Evolutionary conservation across 2,888 invertebrate species (phyloP).

Genomic region (Sialis fuliginosa): DNA sequence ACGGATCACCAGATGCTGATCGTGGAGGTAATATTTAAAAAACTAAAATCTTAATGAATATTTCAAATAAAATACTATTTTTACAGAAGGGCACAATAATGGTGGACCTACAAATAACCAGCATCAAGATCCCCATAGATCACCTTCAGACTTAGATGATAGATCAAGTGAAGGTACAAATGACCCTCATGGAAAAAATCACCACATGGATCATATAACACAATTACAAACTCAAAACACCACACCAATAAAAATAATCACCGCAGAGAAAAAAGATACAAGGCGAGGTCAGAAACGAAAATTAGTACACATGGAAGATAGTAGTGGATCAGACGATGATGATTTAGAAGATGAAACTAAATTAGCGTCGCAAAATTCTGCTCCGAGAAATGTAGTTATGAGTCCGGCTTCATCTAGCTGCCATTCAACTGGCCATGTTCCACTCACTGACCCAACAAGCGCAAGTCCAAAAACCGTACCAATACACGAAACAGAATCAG

Average conservation of each 20-base stretch:
- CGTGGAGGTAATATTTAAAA: constrained; percentile 33
- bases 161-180: constrained; percentile 29
- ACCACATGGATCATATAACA: constrained; percentile 29
- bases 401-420: constrained; percentile 45
- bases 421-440: constrained; percentile 37
- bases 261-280: constrained; percentile 6
- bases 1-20: constrained; percentile 76
- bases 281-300: constrained; percentile 41
- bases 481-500: constrained; percentile 22
- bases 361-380: constrained; percentile 10
- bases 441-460: constrained; percentile 26
- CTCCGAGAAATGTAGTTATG: constrained; percentile 25
- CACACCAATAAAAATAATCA: constrained; percentile 2
- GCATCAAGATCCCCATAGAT: constrained; percentile 26
- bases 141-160: constrained; percentile 28
- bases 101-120: constrained; percentile 32
- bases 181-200: constrained; percentile 31
- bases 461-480: constrained; percentile 27
- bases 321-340: constrained; percentile 29
- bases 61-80: background rate
- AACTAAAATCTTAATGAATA: too few relatives aligned
- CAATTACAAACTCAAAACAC: constrained; percentile 27
- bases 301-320: constrained; percentile 29
- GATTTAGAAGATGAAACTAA: constrained; percentile 29
- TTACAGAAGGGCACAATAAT: constrained; percentile 34